Evolutionary conservation across 2,888 invertebrate genomes (phyloP), one percentile per base, ranked within the genome.

Genomic region (Teinopalpus imperialis): DNA sequence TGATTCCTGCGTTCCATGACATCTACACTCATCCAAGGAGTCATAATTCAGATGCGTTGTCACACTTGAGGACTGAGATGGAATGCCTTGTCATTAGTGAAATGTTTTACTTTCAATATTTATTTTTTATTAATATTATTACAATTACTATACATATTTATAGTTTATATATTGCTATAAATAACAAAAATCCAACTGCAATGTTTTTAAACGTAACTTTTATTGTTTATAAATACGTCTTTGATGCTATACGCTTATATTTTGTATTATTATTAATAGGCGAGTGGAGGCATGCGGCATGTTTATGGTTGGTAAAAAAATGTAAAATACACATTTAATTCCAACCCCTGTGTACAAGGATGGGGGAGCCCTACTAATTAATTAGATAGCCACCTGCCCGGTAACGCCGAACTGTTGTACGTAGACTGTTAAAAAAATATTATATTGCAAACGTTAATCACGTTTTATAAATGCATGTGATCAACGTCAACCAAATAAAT

Each of bases 311-410:
- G 62, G 59, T 69, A 75, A 69, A 78, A 77, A 86, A 82, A 85
- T 85, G 76, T 79, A 81, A 85, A 82, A 76, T 74, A 81, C 59
- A 79, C 78, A 79, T 85, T 80, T 79, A 78, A 80, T 85, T 82
- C 76, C 65, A 73, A 69, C 79, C 79, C 76, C 74, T 55, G 47
- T 55, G 48, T 40, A 52, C 53, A 50, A 58, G 59, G 61, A 56
- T 69, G 64, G 72, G 69, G 61, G 69, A 57, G 54, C 68, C 68
- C 74, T 68, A 72, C 70, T 80, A 59, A 57, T 65, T 82, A 83
- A 82, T 81, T 83, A 82, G 73, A 74, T 68, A 63, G 69, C 78
- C 79, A 82, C 86, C 85, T 82, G 81, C 78, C 62, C 66, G 64
- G 64, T 65, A 72, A 72, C 66, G 68, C 65, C 62, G 59, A 59